Conservation (phyloP, 1,140 invertebrate species). For the Hypsibius dujardini region DNA sequence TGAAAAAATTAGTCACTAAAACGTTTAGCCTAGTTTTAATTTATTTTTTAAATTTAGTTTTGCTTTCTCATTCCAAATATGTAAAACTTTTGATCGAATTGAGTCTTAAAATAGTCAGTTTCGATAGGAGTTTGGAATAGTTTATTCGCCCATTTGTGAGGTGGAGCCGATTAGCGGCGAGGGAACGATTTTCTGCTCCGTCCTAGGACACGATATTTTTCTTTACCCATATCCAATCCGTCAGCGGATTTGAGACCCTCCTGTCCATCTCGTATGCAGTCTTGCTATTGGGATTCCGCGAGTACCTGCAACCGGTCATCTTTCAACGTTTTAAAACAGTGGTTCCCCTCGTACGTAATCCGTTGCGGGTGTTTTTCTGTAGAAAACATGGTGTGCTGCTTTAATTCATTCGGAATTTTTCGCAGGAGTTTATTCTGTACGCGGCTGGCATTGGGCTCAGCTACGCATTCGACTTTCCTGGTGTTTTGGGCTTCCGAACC, state of each 20-base stretch:
- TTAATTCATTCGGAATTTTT: neutral
- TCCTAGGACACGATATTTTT: neutral
- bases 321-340: neutral
- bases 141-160: too few species aligned
- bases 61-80: too few species aligned
- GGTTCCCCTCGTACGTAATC: neutral
- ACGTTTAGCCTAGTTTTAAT: neutral
- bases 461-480: neutral
- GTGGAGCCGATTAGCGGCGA: too few species aligned
- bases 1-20: too few species aligned
- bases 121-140: too few species aligned
- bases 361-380: neutral
- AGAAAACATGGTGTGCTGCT: neutral
- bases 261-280: neutral
- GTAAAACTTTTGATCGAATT: too few species aligned
- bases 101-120: too few species aligned
- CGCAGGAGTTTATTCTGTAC: neutral
- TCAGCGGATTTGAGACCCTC: neutral
- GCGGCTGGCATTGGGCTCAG: neutral
- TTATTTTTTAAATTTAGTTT: neutral
- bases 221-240: neutral
- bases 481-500: neutral
- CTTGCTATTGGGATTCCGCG: neutral
- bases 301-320: neutral
- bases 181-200: neutral